These are phyloP conservation scores for Anthopleura sola DNA, from an alignment of 64 coral and sea anemone species.

Conservation along the genomic window DNA sequence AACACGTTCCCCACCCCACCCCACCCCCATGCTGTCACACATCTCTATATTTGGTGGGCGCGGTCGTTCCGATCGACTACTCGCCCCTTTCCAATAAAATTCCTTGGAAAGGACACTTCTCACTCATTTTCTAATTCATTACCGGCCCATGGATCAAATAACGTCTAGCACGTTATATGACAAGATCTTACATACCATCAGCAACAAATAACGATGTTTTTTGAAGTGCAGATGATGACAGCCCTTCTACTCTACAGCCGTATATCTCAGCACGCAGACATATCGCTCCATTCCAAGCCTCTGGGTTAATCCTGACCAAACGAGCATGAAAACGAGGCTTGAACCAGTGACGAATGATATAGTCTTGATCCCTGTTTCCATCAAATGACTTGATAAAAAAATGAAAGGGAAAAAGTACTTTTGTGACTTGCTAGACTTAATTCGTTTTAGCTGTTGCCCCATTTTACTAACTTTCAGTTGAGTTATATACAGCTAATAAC, in stretches of 20 bases:
- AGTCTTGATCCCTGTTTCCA: conserved; percentile 45
- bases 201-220: neutral
- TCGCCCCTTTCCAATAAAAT: no score
- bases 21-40: no score
- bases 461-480: no score
- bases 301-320: conserved; percentile 37
- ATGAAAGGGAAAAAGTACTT: neutral
- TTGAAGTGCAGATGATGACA: neutral
- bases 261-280: conserved; percentile 49
- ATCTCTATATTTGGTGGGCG: no score
- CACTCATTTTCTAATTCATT: no score
- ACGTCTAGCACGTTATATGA: no score
- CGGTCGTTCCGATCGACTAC: no score
- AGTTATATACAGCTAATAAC: no score
- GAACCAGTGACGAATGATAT: conserved; percentile 31
- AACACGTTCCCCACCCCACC: no score
- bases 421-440: neutral
- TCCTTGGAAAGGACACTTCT: no score
- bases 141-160: no score
- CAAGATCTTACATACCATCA: neutral
- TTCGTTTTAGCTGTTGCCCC: no score
- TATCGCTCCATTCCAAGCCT: neutral
- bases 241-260: conserved; percentile 30
- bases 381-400: conserved; percentile 25
- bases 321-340: conserved; percentile 29